Base-by-base conservation (phyloP, 2,797 vertebrate genomes). In the Epinephelus awoara region DNA sequence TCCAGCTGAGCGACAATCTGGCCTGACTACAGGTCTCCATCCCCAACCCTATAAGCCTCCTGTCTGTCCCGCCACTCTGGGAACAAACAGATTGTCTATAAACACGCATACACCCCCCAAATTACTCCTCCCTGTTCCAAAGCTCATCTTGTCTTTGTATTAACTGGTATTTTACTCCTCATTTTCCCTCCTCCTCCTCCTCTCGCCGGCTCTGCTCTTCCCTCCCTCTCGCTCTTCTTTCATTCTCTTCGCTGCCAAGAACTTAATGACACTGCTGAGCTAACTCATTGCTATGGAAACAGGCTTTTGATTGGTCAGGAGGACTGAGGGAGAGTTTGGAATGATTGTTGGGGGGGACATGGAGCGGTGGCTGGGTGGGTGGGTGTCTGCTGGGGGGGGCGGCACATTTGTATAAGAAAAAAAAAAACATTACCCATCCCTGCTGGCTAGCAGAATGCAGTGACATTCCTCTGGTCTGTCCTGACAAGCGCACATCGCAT, bases 271-370 rank as follows among this genome's bases (percentile, higher is more conserved):
- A 90, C 86, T 67, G 82, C 87, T 83, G 88, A 91, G 89, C 91
- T 80, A 90, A 93, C 85, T 79, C 44, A 92, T 94, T 91, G 86
- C 92, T 84, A 92, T 88, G 92, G 94, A 87, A 90, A 95, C 94
- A 91, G 73, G 82, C 87, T 44, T 3, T 50, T 40, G 83, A 90
- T 95, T 95, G 93, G 93, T 84, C 89, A 80, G 79, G 72, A 67
- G 78, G 82, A 72, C 57, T 9, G 74, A 89, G 79, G 85, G 83
- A 88, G 84, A 88, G 84, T 87, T 86, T 67, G 79, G 87, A 86
- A 75, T 4, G 79, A 84, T 75, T 82, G 92, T 86, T 85, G 85
- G 87, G 79, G 87, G 87, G 85, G 82, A 85, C 76, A 38, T 4
- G 77, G 63, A 87, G 75, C 4, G 73, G 4, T 76, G 66, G 81